Conservation (phyloP, 1,140 invertebrate genomes). For the Carposina sasakii region DNA sequence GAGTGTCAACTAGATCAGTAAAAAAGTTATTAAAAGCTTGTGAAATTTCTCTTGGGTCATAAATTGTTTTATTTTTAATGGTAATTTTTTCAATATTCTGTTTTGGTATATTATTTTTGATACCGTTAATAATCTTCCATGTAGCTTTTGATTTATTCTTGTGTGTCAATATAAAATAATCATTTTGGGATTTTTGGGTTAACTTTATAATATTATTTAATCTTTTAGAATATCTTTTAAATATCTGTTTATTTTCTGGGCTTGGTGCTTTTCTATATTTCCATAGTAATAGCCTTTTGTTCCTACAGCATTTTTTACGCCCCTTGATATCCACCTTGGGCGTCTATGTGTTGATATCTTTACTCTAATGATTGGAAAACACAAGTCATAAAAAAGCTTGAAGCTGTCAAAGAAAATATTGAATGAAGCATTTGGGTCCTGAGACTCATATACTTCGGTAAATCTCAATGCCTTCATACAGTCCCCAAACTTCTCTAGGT, state of each 20-base stretch:
- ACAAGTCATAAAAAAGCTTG: conserved; percentile 6
- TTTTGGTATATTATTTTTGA: background rate
- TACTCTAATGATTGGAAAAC: conserved; percentile 3
- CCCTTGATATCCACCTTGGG: conserved; percentile 3
- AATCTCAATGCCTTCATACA: conserved; percentile 1
- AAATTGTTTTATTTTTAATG: background rate
- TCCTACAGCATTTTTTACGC: background rate
- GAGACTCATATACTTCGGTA: conserved; percentile 1
- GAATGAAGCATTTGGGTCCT: conserved; percentile 1
- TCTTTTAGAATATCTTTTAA: background rate
- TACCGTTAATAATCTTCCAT: conserved; percentile 5
- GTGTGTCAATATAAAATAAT: conserved; percentile 1
- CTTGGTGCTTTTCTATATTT: conserved; percentile 1
- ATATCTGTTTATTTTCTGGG: background rate
- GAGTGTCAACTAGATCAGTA: too few species aligned
- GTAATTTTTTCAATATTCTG: background rate
- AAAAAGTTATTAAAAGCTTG: background rate
- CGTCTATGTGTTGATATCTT: background rate
- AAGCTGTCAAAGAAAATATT: background rate
- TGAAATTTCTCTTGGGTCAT: background rate
- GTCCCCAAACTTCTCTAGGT: conserved; percentile 3
- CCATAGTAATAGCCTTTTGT: conserved; percentile 3
- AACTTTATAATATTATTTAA: conserved; percentile 4
- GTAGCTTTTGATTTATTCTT: conserved; percentile 5
- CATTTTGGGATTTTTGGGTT: conserved; percentile 5